phyloP scores from a whole-genome alignment of 2,888 invertebrate genomes.

The Drosophila suboccidentalis region DNA sequence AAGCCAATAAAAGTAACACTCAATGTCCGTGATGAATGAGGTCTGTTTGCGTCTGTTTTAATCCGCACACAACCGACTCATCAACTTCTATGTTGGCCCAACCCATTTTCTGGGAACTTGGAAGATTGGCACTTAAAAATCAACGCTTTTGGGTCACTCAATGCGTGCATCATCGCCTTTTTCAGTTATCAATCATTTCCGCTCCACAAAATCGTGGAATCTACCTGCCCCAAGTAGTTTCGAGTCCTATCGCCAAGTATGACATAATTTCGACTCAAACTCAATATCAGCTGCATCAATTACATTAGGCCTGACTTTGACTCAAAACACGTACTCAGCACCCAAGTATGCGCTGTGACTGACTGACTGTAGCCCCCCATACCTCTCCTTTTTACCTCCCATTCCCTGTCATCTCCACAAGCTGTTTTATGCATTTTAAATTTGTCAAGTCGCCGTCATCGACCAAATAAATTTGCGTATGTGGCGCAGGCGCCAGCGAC shows the following conservation, averaged over 20 bases:
- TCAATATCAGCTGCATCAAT: slow-evolving; percentile 63
- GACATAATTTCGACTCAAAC: slow-evolving; percentile 49
- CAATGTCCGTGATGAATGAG: background rate
- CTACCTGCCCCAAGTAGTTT: slow-evolving; percentile 43
- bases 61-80: slow-evolving; percentile 24
- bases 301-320: slow-evolving; percentile 62
- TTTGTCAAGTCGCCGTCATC: slow-evolving; percentile 48
- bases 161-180: slow-evolving; percentile 39
- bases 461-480: slow-evolving; percentile 60
- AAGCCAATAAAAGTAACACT: slow-evolving; percentile 17
- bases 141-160: slow-evolving; percentile 30
- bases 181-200: slow-evolving; percentile 64
- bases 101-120: slow-evolving; percentile 33
- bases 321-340: slow-evolving; percentile 52
- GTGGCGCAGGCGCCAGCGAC: slow-evolving; percentile 72
- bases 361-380: slow-evolving; percentile 12
- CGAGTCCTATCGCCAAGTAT: slow-evolving; percentile 38
- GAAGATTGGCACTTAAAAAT: slow-evolving; percentile 18
- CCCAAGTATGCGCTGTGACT: slow-evolving; percentile 28
- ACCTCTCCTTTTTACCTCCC: background rate
- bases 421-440: slow-evolving; percentile 50
- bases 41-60: slow-evolving; percentile 1
- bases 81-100: slow-evolving; percentile 9
- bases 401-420: background rate
- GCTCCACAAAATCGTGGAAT: slow-evolving; percentile 21